Evolutionary conservation across 2,888 invertebrate genomes (phyloP).

Genomic region (Notodonta ziczac): DNA sequence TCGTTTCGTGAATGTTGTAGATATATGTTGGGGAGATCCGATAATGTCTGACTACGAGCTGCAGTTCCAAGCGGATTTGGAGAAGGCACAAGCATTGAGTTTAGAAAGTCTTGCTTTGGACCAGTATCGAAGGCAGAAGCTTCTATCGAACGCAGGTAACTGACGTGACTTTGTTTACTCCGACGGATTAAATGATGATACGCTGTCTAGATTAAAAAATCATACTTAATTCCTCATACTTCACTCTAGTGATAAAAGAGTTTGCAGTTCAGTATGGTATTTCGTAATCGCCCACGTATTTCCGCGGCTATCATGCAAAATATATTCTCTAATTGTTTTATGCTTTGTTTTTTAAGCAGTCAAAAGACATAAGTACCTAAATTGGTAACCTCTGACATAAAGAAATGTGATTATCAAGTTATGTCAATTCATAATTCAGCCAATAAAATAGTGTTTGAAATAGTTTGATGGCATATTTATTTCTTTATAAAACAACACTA

Average conservation of each 20-base stretch:
- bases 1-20: constrained; percentile 60
- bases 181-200: constrained; percentile 47
- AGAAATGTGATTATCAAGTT: no score
- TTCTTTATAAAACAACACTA: no score
- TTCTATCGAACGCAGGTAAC: constrained; percentile 77
- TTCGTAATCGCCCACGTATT: constrained; percentile 28
- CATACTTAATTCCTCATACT: background rate
- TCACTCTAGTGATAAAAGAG: background rate
- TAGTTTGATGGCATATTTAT: no score
- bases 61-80: constrained; percentile 93
- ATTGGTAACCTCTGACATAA: no score
- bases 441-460: no score
- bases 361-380: no score
- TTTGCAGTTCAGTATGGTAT: constrained; percentile 25
- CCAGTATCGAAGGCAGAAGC: constrained; percentile 90
- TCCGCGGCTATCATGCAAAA: background rate
- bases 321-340: background rate
- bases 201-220: constrained; percentile 22
- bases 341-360: no score
- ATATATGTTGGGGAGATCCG: constrained; percentile 53
- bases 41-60: constrained; percentile 89
- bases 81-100: constrained; percentile 94
- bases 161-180: constrained; percentile 73
- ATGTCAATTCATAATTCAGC: no score
- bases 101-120: constrained; percentile 94